Percentiles rank a stretch among this genome's conserved stretches.
Evolutionary conservation across 2,888 invertebrate species (phyloP).

Genomic region (Phengaris arion): DNA sequence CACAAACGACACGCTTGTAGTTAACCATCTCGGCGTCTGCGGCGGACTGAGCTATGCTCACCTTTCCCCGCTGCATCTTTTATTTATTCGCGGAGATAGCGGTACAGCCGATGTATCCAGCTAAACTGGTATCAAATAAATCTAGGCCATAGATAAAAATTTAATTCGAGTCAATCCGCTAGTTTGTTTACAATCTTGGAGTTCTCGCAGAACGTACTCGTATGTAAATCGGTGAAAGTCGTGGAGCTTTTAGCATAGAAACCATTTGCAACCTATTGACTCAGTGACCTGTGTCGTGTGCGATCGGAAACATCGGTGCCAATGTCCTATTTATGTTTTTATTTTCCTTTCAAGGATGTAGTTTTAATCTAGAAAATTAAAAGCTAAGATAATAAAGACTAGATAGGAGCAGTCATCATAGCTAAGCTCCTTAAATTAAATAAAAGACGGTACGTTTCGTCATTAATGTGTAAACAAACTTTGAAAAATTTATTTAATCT

Average conservation of each 20-base stretch:
- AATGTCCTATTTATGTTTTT: neutral
- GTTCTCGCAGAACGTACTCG: neutral
- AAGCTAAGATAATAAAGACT: neutral
- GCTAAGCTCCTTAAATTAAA: no score
- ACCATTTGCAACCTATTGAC: constrained; percentile 26
- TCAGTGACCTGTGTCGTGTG: constrained; percentile 8
- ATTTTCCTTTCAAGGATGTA: neutral
- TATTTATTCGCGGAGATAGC: constrained; percentile 77
- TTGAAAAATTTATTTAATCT: no score
- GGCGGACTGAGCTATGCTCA: constrained; percentile 59
- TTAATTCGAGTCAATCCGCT: constrained; percentile 20
- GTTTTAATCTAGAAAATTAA: neutral
- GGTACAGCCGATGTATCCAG: constrained; percentile 60
- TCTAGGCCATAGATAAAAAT: constrained; percentile 36
- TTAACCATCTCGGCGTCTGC: constrained; percentile 70
- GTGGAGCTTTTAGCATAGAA: constrained; percentile 23
- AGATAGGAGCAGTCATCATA: no score
- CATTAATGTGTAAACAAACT: no score
- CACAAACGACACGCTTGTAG: constrained; percentile 70
- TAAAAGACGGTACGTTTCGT: no score
- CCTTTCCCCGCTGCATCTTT: constrained; percentile 72
- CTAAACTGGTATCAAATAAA: constrained; percentile 67
- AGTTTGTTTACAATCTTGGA: constrained; percentile 17
- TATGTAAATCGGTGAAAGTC: constrained; percentile 30
- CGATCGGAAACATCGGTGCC: neutral